Percentiles rank a stretch among this genome's conserved stretches.
Evolutionary conservation across 2,113 vertebrate genomes (phyloP).

Genomic region (Neofelis nebulosa): DNA sequence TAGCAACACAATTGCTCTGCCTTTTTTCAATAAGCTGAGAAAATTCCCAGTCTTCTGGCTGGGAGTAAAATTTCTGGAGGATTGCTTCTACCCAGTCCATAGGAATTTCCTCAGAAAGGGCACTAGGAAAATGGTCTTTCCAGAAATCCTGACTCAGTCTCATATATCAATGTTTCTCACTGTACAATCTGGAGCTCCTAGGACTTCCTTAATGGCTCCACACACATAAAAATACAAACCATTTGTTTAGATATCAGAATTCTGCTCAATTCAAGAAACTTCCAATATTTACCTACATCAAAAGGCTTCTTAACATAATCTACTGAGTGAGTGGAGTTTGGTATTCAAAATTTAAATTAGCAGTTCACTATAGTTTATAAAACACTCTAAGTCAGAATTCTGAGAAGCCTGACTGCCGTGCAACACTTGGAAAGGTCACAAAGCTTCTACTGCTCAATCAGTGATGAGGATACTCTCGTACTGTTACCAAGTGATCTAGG

Average conservation of each 20-base stretch:
- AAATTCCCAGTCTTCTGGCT: not conserved
- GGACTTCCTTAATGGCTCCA: not conserved
- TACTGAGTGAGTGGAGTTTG: not conserved
- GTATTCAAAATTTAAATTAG: not conserved
- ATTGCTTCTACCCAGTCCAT: not conserved
- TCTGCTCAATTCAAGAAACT: not conserved
- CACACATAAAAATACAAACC: not conserved
- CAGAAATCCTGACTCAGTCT: not conserved
- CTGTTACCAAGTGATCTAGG: not conserved
- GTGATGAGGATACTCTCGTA: not conserved
- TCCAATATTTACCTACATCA: not conserved
- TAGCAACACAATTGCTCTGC: not conserved
- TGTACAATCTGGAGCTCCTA: not conserved
- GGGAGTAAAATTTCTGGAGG: not conserved
- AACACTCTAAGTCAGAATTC: not conserved
- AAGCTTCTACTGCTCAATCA: not conserved
- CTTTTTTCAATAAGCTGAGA: not conserved
- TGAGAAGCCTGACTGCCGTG: not conserved
- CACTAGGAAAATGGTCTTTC: not conserved
- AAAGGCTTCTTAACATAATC: not conserved
- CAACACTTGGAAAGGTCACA: not conserved
- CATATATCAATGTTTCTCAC: not conserved
- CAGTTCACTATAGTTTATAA: not conserved
- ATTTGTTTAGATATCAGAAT: not conserved
- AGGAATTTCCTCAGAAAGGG: not conserved